These are phyloP conservation scores for Melanostoma mellinum DNA, from an alignment of 2,888 invertebrate species.

Conservation along the genomic window DNA sequence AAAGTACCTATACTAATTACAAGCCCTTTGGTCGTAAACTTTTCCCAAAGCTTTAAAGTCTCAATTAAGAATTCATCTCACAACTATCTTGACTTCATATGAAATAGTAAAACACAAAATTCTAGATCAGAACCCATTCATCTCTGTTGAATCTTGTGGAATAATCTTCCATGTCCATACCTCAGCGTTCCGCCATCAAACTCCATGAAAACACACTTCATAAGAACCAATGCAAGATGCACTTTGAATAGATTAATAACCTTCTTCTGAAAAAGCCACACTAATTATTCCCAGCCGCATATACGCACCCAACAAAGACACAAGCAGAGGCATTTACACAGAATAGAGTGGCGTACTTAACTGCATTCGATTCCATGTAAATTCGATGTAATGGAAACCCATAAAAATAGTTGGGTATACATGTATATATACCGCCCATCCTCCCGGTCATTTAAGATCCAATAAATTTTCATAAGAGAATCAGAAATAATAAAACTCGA, in stretches of 20 bases:
- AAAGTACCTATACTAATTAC: no score
- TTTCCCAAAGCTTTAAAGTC: conserved; percentile 8
- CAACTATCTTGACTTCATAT: conserved; percentile 13
- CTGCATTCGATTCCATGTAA: conserved; percentile 72
- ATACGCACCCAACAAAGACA: conserved; percentile 1
- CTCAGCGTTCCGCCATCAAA: conserved; percentile 40
- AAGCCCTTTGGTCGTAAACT: not conserved
- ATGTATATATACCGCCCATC: conserved; percentile 19
- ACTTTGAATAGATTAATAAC: conserved; percentile 70
- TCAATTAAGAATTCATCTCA: conserved; percentile 30
- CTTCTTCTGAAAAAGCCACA: conserved; percentile 54
- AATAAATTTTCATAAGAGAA: conserved; percentile 71
- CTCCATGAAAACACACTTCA: conserved; percentile 17
- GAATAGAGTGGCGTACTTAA: conserved; percentile 50
- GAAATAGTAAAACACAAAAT: conserved; percentile 37
- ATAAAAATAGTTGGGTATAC: conserved; percentile 70
- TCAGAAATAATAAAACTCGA: conserved; percentile 29
- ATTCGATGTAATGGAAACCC: conserved; percentile 73
- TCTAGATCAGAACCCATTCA: conserved; percentile 9
- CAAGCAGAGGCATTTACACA: conserved; percentile 5
- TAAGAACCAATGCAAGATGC: conserved; percentile 46
- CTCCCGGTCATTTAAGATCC: conserved; percentile 69
- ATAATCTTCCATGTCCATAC: conserved; percentile 50
- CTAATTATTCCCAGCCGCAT: conserved; percentile 65
- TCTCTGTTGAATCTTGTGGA: conserved; percentile 26